Base-by-base conservation (phyloP, 2,888 invertebrate species). In the Catocala fraxini region DNA sequence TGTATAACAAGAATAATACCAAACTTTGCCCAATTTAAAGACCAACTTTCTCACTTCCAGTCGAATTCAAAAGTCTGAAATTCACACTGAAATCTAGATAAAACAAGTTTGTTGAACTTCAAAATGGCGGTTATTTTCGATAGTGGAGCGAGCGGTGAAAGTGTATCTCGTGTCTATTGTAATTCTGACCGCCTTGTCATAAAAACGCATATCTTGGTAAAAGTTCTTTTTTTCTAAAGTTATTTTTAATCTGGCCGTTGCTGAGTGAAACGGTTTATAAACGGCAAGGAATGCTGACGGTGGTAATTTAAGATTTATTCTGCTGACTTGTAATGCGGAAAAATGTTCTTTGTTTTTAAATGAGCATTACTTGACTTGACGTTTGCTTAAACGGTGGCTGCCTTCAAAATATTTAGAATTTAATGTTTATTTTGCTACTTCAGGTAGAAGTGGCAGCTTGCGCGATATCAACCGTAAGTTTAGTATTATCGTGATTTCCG, bases 191-290 rank as follows among this genome's bases (percentile, higher is more conserved):
- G 68, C 73, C 68, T 70, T 65, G 63, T 63, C 59, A 68, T 65
- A 70, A 77, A 77, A 76, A 72, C 68, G 62, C 67, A 77, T 70
- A 68, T 62, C 66, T 68, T 51, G 48, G 78, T 75, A 77, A 75
- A 75, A 69, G 65, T 67, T 74, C 0, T 39, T 39, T 25, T 25
- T 58, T 69, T 73, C 46, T 54, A 15, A 51, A 68, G 62, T 55
- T 65, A 67, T 64, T 68, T 75, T 70, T 69, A 59, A 68, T 65
- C 67, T 77, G 42, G 56, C 52, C 43, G 59, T 65, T 52, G 57
- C 51, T 60, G 49, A 15, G 49, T 55, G 64, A 67, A 66, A 63
- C 63, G 33, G 53, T 76, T 61, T 59, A 56, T 65, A 25, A 54
- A 46, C 58, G 57, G 41, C 45, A 52, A 54, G 54, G 56, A 61